Evolutionary conservation across 1,140 invertebrate genomes (phyloP).

Genomic region (Plodia interpunctella): DNA sequence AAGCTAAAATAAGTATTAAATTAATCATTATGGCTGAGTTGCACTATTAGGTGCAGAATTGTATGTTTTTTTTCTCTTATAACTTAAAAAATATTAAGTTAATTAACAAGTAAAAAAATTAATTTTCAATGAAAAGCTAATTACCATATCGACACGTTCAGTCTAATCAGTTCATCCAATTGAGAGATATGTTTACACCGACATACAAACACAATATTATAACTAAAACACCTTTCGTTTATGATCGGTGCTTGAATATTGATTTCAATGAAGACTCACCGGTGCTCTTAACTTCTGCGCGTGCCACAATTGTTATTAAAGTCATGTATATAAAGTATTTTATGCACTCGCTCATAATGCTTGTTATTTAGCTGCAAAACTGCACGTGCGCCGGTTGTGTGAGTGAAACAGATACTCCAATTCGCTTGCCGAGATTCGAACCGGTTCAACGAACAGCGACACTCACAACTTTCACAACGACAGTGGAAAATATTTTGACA

Average conservation of each 20-base stretch:
- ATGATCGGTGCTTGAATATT: too few species aligned
- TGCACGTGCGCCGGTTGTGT: constrained; percentile 37
- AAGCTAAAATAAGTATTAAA: neutral
- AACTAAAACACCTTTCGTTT: too few species aligned
- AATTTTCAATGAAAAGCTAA: too few species aligned
- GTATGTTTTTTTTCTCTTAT: too few species aligned
- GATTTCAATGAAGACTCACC: constrained; percentile 7
- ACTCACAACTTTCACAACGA: constrained; percentile 8
- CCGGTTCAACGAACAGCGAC: constrained; percentile 45
- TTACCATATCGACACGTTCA: neutral
- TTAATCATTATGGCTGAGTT: too few species aligned
- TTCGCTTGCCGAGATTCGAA: constrained; percentile 46
- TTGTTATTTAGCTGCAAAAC: constrained; percentile 31
- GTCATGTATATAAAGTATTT: neutral
- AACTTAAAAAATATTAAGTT: too few species aligned
- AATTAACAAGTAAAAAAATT: too few species aligned
- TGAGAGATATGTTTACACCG: too few species aligned
- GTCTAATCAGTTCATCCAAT: neutral
- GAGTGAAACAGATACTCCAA: constrained; percentile 47
- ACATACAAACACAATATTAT: too few species aligned
- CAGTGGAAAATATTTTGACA: constrained; percentile 23
- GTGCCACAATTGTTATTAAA: neutral
- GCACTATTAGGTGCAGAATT: too few species aligned
- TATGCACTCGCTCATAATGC: constrained; percentile 25
- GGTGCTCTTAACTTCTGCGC: constrained; percentile 22